Evolutionary conservation across 2,113 vertebrate genomes (phyloP).

Genomic region (Upupa epops): DNA sequence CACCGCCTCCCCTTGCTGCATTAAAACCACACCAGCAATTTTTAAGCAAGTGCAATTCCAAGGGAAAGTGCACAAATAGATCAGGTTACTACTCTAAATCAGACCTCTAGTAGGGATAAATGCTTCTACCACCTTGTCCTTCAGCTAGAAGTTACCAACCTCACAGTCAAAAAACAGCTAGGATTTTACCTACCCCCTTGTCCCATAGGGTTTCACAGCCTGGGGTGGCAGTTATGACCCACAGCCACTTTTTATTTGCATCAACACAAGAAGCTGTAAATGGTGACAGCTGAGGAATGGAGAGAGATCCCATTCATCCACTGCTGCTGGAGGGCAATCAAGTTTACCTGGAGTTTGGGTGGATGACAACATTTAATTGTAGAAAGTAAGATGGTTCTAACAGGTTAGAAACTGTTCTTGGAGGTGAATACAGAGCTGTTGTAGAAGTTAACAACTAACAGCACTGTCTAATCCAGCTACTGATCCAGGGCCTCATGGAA

Average conservation of each 20-base stretch:
- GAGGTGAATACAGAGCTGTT: not conserved
- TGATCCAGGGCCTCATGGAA: not conserved
- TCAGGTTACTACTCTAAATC: not conserved
- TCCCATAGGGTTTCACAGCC: not conserved
- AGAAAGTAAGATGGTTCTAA: not conserved
- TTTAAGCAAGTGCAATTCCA: not conserved
- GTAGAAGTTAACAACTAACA: not conserved
- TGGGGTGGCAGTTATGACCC: not conserved
- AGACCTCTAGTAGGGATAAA: not conserved
- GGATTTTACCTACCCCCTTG: not conserved
- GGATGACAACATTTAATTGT: not conserved
- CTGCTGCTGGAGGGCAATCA: accelerated
- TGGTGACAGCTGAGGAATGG: not conserved
- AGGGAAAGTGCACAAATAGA: not conserved
- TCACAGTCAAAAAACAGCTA: not conserved
- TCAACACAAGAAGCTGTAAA: accelerated
- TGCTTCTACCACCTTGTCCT: not conserved
- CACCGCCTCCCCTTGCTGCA: not conserved
- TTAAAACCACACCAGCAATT: not conserved
- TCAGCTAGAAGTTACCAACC: not conserved
- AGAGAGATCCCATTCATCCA: not conserved
- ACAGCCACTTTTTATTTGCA: not conserved
- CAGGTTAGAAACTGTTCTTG: not conserved
- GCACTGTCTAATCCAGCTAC: not conserved
- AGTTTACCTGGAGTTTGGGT: not conserved